Conservation (phyloP, 2,888 invertebrate genomes). For the Ennomos fuscantarius region DNA sequence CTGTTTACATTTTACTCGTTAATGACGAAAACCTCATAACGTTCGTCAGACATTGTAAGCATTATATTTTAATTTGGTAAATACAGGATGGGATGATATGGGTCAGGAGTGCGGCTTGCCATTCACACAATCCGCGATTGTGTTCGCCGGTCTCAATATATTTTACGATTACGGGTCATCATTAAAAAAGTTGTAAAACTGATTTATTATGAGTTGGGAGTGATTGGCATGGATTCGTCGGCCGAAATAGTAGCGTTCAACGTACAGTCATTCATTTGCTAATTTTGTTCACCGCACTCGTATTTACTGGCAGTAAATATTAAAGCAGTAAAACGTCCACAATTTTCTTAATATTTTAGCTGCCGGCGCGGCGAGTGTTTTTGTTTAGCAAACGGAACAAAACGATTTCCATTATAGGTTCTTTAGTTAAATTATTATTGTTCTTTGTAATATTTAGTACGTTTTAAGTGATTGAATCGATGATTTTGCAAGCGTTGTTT, state of each 20-base stretch:
- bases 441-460: constrained; percentile 15
- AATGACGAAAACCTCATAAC: constrained; percentile 44
- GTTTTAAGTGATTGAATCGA: constrained; percentile 17
- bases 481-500: background rate
- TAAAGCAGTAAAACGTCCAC: constrained; percentile 65
- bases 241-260: constrained; percentile 75
- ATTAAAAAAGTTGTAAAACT: constrained; percentile 80
- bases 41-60: constrained; percentile 54
- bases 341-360: constrained; percentile 64
- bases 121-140: constrained; percentile 32
- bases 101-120: constrained; percentile 22
- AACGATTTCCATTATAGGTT: constrained; percentile 31
- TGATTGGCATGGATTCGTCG: constrained; percentile 64
- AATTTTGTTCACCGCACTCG: constrained; percentile 72
- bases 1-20: constrained; percentile 41
- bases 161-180: constrained; percentile 63
- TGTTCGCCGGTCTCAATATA: constrained; percentile 41
- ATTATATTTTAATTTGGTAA: constrained; percentile 49
- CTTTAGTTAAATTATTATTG: constrained; percentile 25
- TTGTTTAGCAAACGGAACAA: constrained; percentile 28
- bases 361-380: constrained; percentile 45
- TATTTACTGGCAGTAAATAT: constrained; percentile 77
- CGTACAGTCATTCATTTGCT: constrained; percentile 78
- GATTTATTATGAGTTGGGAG: constrained; percentile 69
- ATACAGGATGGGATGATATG: constrained; percentile 35